Conservation (phyloP, 2,113 vertebrate species). For the Tragelaphus buxtoni region DNA sequence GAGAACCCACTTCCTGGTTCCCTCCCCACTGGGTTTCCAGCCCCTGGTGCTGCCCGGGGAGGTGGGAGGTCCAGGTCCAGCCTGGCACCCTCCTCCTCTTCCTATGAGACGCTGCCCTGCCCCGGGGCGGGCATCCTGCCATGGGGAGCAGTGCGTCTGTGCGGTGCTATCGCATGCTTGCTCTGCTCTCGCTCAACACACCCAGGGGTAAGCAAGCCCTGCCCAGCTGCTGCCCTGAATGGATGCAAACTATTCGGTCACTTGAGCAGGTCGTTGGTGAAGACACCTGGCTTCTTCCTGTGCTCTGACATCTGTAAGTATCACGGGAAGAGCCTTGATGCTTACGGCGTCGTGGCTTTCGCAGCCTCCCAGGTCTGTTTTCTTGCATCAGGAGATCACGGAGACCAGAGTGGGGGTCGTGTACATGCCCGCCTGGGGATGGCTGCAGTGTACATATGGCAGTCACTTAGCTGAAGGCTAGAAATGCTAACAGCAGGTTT, state of each 20-base stretch:
- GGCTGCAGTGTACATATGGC: fast-evolving
- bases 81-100: neutral
- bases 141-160: fast-evolving
- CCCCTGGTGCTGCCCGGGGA: neutral
- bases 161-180: fast-evolving
- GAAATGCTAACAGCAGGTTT: neutral
- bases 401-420: neutral
- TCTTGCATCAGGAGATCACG: neutral
- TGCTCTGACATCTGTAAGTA: fast-evolving
- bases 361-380: neutral
- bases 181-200: fast-evolving
- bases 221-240: neutral
- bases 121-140: neutral
- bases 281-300: no score
- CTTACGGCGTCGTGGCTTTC: fast-evolving
- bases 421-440: fast-evolving
- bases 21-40: neutral
- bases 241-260: neutral
- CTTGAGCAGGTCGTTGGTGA: no score
- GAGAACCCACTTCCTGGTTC: neutral
- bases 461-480: neutral
- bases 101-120: neutral
- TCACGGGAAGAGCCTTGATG: neutral
- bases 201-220: neutral
- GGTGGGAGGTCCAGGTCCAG: neutral